A percentile compares a stretch with the other conserved stretches of the same genome.
phyloP scores from a whole-genome alignment of 2,113 vertebrate species.

The Mellivora capensis region DNA sequence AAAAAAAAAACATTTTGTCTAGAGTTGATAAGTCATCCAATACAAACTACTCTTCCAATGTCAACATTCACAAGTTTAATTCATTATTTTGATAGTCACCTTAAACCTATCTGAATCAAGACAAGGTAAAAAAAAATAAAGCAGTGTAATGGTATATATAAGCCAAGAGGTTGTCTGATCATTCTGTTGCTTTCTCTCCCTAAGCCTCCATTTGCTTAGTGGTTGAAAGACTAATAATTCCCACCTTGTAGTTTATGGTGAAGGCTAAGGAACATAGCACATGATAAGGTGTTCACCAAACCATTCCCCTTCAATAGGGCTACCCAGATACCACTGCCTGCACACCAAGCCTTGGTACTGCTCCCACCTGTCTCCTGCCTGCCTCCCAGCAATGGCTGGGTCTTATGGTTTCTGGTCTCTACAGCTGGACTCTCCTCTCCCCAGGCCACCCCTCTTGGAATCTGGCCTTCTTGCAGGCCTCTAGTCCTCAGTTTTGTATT shows the following conservation, averaged over 20 bases:
- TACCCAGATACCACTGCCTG: neutral
- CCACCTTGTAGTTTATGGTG: neutral
- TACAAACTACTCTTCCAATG: neutral
- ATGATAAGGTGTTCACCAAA: neutral
- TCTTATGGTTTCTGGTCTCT: neutral
- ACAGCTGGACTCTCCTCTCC: neutral
- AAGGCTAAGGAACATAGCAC: neutral
- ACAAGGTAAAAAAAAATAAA: neutral
- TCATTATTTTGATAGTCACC: neutral
- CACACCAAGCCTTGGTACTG: neutral
- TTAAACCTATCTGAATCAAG: neutral
- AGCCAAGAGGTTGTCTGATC: neutral
- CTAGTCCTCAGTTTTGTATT: neutral
- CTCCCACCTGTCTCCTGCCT: neutral
- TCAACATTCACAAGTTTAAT: neutral
- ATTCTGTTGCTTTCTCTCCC: neutral
- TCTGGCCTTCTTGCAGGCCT: neutral
- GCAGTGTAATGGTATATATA: neutral
- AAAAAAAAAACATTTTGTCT: neutral
- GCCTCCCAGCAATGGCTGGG: neutral
- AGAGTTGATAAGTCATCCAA: neutral
- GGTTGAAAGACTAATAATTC: neutral
- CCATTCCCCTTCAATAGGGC: neutral
- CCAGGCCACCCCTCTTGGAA: neutral
- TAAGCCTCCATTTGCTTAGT: neutral